Conservation (phyloP, 2,797 vertebrate species). For the Parauchenoglanis ngamensis region DNA sequence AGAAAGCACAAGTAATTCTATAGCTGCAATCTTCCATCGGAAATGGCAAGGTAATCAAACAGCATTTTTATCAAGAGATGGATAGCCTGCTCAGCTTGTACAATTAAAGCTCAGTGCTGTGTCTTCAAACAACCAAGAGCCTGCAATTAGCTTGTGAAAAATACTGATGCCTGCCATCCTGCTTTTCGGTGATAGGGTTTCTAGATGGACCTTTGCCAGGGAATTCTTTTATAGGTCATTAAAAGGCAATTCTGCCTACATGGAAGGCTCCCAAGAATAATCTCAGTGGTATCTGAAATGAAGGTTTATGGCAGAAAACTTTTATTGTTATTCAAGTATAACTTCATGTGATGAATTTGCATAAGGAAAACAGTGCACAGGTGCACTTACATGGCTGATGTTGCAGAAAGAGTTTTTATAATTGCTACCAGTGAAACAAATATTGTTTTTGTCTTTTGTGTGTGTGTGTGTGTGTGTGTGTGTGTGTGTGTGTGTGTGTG, state of each 20-base stretch:
- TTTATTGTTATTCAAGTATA: constrained; percentile 27
- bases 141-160: constrained; percentile 36
- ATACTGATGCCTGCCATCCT: constrained; percentile 25
- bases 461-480: neutral
- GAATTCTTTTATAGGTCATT: constrained; percentile 39
- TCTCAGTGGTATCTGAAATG: constrained; percentile 16
- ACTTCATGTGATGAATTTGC: constrained; percentile 10
- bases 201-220: constrained; percentile 23
- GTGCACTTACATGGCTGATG: constrained; percentile 3
- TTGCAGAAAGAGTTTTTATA: neutral
- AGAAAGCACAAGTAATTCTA: constrained; percentile 44
- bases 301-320: constrained; percentile 1
- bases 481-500: too few species aligned
- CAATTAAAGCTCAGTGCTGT: constrained; percentile 37
- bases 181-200: constrained; percentile 28
- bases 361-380: constrained; percentile 3
- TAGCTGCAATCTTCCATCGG: constrained; percentile 34
- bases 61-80: constrained; percentile 33
- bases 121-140: constrained; percentile 43
- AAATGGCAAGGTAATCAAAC: constrained; percentile 39
- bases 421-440: neutral
- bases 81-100: constrained; percentile 15
- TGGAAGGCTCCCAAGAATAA: constrained; percentile 25
- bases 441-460: neutral
- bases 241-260: constrained; percentile 39